Evolutionary conservation across 2,888 invertebrate species (phyloP), one percentile per base, ranked within the genome.

Genomic region (Malacosoma neustria): DNA sequence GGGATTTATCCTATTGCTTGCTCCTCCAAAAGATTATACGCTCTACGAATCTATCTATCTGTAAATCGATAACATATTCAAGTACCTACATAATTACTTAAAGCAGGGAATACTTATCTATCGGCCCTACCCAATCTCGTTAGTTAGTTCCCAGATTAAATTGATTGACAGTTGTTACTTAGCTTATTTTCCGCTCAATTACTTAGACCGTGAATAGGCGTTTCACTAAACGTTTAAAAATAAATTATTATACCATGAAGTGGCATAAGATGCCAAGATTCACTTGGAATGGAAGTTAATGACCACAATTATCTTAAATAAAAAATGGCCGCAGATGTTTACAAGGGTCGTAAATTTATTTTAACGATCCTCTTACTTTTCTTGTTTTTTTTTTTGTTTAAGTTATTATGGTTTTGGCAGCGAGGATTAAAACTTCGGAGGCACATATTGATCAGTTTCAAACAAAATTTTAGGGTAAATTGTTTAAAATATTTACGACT

Each of bases 121-220:
- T 43, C 22, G 22, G 22, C 22, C 22, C 22, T 7, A 22, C 22
- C 22, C 22, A 22, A 34, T 34, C 34, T 34, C 29, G 34, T 34
- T 34, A 34, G 22, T 29, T 34, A 34, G 39, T 45, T 48, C 29
- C 34, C 22, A 29, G 29, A 22, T 45, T 43, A 52, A 46, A 57
- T 57, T 69, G 72, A 73, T 70, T 67, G 70, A 71, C 68, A 57
- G 61, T 49, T 59, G 51, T 43, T 54, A 59, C 51, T 68, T 58
- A 64, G 59, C 57, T 69, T 68, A 75, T 74, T 71, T 72, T 55
- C 62, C 63, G 49, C 43, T 57, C 68, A 73, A 74, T 74, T 72
- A 75, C 74, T 74, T 72, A 70, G 58, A 35, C 44, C 49, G 48
- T 73, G 66, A 73, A 56, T 67, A 57, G 57, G 64, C 72, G 54